These are phyloP conservation scores for Hemitrygon akajei DNA, from an alignment of 2,797 vertebrate species.

Conservation along the genomic window DNA sequence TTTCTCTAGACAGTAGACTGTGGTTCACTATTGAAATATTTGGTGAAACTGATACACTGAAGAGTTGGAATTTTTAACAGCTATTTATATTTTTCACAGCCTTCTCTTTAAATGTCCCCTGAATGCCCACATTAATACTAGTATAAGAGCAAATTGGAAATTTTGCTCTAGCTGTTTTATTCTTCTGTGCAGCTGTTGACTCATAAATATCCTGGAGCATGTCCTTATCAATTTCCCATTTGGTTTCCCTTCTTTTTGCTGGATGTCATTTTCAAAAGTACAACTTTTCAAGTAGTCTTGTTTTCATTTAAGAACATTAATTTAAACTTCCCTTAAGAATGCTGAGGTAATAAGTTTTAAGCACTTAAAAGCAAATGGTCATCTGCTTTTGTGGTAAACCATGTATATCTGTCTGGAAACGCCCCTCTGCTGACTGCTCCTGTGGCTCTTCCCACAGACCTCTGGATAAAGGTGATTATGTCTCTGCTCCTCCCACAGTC, in stretches of 20 bases:
- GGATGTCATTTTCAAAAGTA: neutral
- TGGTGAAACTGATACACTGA: neutral
- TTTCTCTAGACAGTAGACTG: neutral
- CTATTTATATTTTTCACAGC: neutral
- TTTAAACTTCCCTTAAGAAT: neutral
- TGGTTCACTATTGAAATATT: neutral
- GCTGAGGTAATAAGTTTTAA: neutral
- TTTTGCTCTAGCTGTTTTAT: neutral
- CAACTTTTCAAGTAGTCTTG: neutral
- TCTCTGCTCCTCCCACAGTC: too few species aligned
- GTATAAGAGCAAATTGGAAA: neutral
- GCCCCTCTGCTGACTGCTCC: too few species aligned
- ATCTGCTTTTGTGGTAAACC: too few species aligned
- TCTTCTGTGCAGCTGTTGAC: neutral
- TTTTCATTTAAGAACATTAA: neutral
- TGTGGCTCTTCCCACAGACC: too few species aligned
- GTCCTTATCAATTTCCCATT: too few species aligned
- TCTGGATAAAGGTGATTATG: too few species aligned
- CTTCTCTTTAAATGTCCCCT: neutral
- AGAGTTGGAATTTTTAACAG: neutral
- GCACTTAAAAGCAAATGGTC: neutral
- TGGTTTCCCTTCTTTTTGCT: neutral
- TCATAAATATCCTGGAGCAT: neutral
- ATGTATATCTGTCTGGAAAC: too few species aligned
- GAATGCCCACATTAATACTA: neutral